Evolutionary conservation across 2,113 vertebrate species (phyloP), one percentile per base, ranked within the genome.

Genomic region (Salvelinus fontinalis): DNA sequence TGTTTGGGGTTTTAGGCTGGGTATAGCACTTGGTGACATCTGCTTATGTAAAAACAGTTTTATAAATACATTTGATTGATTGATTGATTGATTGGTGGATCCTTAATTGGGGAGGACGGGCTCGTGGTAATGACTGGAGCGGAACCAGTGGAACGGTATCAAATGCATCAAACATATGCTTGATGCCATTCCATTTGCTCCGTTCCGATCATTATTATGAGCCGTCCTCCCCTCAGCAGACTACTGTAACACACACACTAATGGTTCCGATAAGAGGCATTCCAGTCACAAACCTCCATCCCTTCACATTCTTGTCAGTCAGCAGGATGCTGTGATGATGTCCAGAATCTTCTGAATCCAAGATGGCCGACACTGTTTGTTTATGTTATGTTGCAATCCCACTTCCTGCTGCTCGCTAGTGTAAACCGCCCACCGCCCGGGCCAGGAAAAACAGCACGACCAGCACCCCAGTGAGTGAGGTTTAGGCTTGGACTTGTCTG

Each of bases 301-400:
- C 79, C 84, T 75, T 27, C 75, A 76, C 79, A 82, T 90, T 84
- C 85, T 83, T 86, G 88, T 90, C 89, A 89, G 81, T 90, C 89
- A 89, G 81, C 85, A 69, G 1, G 39, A 51, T 18, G 67, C 74
- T 70, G 1, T 79, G 79, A 90, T 59, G 76, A 71, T 81, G 87
- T 91, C 88, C 91, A 82, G 88, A 81, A 85, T 77, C 76, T 80
- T 0, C 60, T 79, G 20, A 82, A 83, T 78, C 86, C 73, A 16
- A 18, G 66, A 67, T 34, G 5, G 76, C 81, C 81, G 67, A 49
- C 18, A 18, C 79, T 83, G 79, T 86, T 87, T 90, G 86, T 90
- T 86, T 92, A 87, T 85, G 89, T 89, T 83, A 22, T 75, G 78
- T 84, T 84, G 71, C 74, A 75, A 48, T 76, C 70, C 78, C 44